Evolutionary conservation across 2,888 invertebrate genomes (phyloP), one percentile per base, ranked within the genome.

Genomic region (Apotomis capreana): DNA sequence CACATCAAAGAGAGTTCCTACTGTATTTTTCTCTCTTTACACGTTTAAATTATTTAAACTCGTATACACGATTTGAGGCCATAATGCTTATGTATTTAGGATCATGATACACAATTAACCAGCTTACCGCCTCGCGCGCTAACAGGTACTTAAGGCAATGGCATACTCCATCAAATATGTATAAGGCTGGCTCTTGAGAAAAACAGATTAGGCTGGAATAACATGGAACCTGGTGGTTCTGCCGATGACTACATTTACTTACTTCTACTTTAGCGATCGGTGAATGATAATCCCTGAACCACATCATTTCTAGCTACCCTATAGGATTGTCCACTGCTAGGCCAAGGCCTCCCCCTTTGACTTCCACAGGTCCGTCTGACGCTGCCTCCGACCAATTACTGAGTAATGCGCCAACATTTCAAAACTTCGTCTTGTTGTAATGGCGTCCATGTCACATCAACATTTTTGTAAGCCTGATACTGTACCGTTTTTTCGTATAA

Each of bases 131-230:
- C 74, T 72, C 75, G 78, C 77, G 79, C 79, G 79, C 79, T 83
- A 80, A 80, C 83, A 81, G 81, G 82, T 83, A 81, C 81, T 84
- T 83, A 79, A 79, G 80, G 79, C 80, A 80, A 79, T 79, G 82
- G 77, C 77, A 80, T 77, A 80, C 82, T 81, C 79, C 81, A 87
- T 88, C 83, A 86, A 88, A 83, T 87, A 88, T 88, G 85, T 87
- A 86, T 85, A 84, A 86, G 84, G 82, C 79, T 78, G 83, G 81
- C 83, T 79, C 79, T 84, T 83, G 82, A 82, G 83, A 87, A 86
- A 87, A 87, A 87, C 81, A 80, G 78, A 81, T 85, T 80, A 79
- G 78, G 78, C 77, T 83, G 78, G 82, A 83, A 81, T 15, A 12
- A 46, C 44, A 58, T 3, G 44, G 58, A 12, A 40, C 13, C 52